phyloP scores from a whole-genome alignment of 2,797 vertebrate genomes.

The Diceros bicornis region DNA sequence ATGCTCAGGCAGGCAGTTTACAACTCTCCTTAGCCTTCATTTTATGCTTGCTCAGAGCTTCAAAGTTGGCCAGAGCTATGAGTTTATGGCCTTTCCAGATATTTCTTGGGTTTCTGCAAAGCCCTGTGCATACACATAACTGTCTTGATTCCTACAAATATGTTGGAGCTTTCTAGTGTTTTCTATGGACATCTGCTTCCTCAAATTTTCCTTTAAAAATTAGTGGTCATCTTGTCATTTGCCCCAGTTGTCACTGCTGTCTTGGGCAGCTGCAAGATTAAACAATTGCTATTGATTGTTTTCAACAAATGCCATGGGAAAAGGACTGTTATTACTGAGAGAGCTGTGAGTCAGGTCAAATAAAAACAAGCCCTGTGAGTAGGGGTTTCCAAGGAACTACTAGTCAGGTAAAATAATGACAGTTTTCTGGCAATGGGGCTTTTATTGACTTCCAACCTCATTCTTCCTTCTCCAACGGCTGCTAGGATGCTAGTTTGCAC shows the following conservation, averaged over 20 bases:
- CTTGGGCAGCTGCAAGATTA: not conserved
- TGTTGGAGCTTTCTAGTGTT: not conserved
- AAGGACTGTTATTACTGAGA: not conserved
- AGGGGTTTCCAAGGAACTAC: not conserved
- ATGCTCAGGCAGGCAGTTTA: not conserved
- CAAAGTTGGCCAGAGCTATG: not conserved
- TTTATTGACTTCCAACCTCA: not conserved
- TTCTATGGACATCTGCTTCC: not conserved
- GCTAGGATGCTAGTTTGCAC: not conserved
- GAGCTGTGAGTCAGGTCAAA: conserved; percentile 9
- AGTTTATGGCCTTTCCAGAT: not conserved
- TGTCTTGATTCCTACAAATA: not conserved
- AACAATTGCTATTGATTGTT: not conserved
- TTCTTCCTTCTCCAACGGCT: not conserved
- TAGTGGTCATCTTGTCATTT: not conserved
- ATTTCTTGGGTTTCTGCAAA: not conserved
- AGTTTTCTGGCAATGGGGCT: not conserved
- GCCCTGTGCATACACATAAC: not conserved
- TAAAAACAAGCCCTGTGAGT: not conserved
- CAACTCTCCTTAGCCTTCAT: not conserved
- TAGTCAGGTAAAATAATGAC: not conserved
- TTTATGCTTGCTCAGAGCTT: not conserved
- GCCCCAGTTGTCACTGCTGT: not conserved
- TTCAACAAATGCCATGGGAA: not conserved
- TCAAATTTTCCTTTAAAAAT: not conserved